Evolutionary conservation across 2,888 invertebrate species (phyloP), one percentile per base, ranked within the genome.

Genomic region (Perdita meconis): DNA sequence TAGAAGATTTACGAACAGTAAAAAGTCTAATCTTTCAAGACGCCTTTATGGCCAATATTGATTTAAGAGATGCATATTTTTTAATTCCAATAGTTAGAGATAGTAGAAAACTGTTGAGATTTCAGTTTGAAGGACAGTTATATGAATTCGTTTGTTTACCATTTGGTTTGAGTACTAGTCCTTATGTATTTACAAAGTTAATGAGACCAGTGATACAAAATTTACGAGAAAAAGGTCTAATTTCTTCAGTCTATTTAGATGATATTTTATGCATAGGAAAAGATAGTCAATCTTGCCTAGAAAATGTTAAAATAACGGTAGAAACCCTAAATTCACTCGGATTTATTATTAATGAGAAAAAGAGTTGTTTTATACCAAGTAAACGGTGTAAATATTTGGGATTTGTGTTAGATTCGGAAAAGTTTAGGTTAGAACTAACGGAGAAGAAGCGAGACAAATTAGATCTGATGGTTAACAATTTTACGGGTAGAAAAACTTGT

Each of bases 161-260:
- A 1, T 66, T 66, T 22, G 22, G 44, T 6, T 13, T 66, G 13
- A 40, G 24, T 24, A 56, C 56, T 16, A 56, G 44, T 8, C 65
- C 66, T 2, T 57, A 38, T n/a, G 57, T 57, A 1, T 66, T 66
- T 24, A 57, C 66, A 10, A 66, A 57, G 12, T 10, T 66, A 1
- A 57, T 66, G 57, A 56, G 22, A 36, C 24, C 47, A 2, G 66
- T 57, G 1, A 47, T 66, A 40, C 0, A 26, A 2, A 1, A 42
- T 10, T 36, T 57, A 1, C 12, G 57, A 26, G 1, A 0, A 1
- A 13, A 12, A 6, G 34, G 47, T 0, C 40, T 56, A 8, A 1
- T 66, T 1, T 57, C 47, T 10, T 42, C 36, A n/a, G 19, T 51
- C 2, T 56, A 66, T 5, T 34, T 56, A 56, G 36, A 66, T n/a